Evolutionary conservation across 2,113 vertebrate genomes (phyloP).

Genomic region (Opisthocomus hoazin): DNA sequence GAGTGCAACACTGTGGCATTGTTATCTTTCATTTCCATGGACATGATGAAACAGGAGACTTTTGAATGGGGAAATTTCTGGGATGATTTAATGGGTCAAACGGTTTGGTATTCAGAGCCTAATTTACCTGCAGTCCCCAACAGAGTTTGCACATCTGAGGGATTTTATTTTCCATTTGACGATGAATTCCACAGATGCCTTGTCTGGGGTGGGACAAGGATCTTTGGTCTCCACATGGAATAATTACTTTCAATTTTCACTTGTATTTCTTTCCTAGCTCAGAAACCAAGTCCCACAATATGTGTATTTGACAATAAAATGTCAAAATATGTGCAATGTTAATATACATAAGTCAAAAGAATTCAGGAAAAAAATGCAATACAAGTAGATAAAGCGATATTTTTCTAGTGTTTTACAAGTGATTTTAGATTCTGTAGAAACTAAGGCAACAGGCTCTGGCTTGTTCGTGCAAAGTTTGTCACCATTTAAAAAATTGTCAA

Average conservation of each 20-base stretch:
- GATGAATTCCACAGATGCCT: background rate
- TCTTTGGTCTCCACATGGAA: background rate
- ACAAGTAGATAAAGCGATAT: background rate
- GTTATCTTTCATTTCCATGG: background rate
- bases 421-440: background rate
- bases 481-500: background rate
- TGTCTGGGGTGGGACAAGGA: background rate
- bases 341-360: background rate
- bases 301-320: background rate
- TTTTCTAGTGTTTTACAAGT: background rate
- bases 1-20: background rate
- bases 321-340: background rate
- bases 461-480: background rate
- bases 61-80: background rate
- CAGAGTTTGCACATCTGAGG: background rate
- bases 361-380: background rate
- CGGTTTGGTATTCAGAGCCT: background rate
- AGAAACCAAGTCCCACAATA: background rate
- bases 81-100: background rate
- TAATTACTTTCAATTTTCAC: background rate
- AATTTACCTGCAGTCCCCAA: background rate
- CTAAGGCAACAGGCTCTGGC: background rate
- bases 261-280: background rate
- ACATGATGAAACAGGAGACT: background rate
- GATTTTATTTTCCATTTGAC: background rate